Base-by-base conservation (phyloP, 2,113 vertebrate genomes). In the Antidorcas marsupialis region DNA sequence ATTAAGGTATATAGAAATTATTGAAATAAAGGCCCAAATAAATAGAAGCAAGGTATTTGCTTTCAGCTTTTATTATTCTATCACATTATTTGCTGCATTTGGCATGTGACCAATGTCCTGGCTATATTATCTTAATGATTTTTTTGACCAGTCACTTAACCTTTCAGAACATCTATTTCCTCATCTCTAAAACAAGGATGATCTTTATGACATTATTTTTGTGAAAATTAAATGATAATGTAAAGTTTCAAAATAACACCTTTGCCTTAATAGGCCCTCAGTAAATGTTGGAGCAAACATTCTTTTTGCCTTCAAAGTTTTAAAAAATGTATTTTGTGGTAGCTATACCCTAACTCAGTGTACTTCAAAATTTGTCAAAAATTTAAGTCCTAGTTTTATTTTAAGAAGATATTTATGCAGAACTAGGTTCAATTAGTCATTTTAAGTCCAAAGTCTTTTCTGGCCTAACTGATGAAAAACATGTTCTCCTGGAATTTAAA, bases 281-380 rank as follows among this genome's bases (percentile, higher is more conserved):
- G 23, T 52, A 84, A 91, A 91, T 67, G 13, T 76, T 89, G 53
- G 47, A 47, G 21, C 15, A 79, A 90, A 96, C 21, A 19, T 83
- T 86, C 67, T 59, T 74, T 76, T n/a, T 91, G 39, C 10, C 36
- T 89, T 92, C 53, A 53, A 59, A 89, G 13, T 74, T 89, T 89
- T 87, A 79, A n/a, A 30, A 57, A 45, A 91, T 50, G 3, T 25
- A 91, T 59, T 93, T 94, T 74, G 59, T 36, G 45, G 2, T 85
- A 64, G 11, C 33, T 93, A 39, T 78, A 74, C 9, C 15, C 4
- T 33, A 71, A 91, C 27, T 87, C 9, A 60, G 43, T 16, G 4
- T 81, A 71, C 59, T 95, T 95, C 45, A 96, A 89, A 93, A 93
- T 93, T 71, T 83, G 7, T 55, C 57, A 94, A 64, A 59, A 94